Evolutionary conservation across 2,888 invertebrate genomes (phyloP), one percentile per base, ranked within the genome.

Genomic region (Lysandra coridon): DNA sequence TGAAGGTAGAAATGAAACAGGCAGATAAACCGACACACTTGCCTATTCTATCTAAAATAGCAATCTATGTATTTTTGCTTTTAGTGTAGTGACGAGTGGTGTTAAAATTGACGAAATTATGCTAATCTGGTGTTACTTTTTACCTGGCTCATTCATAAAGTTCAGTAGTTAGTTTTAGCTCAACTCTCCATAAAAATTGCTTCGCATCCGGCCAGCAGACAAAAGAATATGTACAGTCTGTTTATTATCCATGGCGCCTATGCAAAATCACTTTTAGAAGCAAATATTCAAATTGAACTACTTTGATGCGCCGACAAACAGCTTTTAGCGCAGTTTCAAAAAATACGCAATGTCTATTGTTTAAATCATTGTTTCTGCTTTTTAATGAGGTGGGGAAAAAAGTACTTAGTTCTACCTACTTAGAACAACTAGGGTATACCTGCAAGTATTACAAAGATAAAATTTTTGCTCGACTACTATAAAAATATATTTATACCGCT

Each of bases 131-230:
- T 49, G 40, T 74, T 74, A 40, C 74, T 74, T 73, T 74, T 74
- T 74, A 74, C 44, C 74, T 74, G 74, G 74, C 40, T 74, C 74
- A 74, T 74, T 74, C 74, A 74, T 74, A 74, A 74, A 40, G 44
- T 74, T 74, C 76, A 30, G 49, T 49, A 76, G 76, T 76, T 49
- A 76, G 76, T 76, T 49, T 37, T 73, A 17, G 40, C 74, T 74
- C 23, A 23, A 74, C 17, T n/a, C 23, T n/a, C 74, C 74, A 74
- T 74, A 76, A 76, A 49, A 53, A 17, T 76, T 33, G 23, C 30
- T 57, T 76, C 76, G 33, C 76, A 76, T 76, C 76, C 76, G 57
- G 76, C 57, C 17, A 33, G 14, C 23, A 75, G 53, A 75, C 76
- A 76, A 76, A 49, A 33, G 76, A 53, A 17, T 30, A 23, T 44